phyloP scores from a whole-genome alignment of 2,888 invertebrate genomes.

The Synergus gifuensis region DNA sequence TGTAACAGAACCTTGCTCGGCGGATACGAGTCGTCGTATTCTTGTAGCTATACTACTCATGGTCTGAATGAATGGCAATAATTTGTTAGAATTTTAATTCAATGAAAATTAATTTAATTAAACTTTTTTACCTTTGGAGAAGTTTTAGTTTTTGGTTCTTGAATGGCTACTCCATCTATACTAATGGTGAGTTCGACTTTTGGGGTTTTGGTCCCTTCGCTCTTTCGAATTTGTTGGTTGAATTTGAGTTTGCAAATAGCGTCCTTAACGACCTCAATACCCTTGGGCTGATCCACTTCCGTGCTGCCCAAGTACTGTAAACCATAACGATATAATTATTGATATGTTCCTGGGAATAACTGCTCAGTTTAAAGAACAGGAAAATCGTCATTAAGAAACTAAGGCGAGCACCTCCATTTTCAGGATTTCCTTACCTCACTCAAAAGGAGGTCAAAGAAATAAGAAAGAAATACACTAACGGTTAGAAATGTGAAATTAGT shows the following conservation, averaged over 20 bases:
- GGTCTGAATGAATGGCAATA: too few species aligned
- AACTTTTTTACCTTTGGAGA: conserved; percentile 67
- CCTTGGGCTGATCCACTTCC: conserved; percentile 97
- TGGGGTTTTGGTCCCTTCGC: conserved; percentile 93
- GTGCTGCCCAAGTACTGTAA: conserved; percentile 94
- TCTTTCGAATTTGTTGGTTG: conserved; percentile 93
- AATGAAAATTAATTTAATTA: neutral
- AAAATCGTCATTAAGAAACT: neutral
- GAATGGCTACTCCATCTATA: conserved; percentile 96
- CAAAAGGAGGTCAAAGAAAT: neutral
- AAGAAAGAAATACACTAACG: neutral
- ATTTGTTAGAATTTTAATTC: neutral
- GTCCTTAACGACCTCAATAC: conserved; percentile 98
- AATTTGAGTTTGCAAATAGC: conserved; percentile 97
- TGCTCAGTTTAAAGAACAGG: neutral
- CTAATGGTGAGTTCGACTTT: conserved; percentile 98
- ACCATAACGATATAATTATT: conserved; percentile 60
- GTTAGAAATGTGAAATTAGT: too few species aligned
- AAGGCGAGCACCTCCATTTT: conserved; percentile 3
- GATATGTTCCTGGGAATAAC: neutral
- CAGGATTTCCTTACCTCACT: neutral
- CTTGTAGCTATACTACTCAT: too few species aligned
- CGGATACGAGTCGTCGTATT: too few species aligned
- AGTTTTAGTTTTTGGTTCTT: conserved; percentile 81
- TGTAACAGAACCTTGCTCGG: too few species aligned